These are phyloP conservation scores for Pteronura brasiliensis DNA, from an alignment of 2,113 vertebrate genomes.

Conservation along the genomic window DNA sequence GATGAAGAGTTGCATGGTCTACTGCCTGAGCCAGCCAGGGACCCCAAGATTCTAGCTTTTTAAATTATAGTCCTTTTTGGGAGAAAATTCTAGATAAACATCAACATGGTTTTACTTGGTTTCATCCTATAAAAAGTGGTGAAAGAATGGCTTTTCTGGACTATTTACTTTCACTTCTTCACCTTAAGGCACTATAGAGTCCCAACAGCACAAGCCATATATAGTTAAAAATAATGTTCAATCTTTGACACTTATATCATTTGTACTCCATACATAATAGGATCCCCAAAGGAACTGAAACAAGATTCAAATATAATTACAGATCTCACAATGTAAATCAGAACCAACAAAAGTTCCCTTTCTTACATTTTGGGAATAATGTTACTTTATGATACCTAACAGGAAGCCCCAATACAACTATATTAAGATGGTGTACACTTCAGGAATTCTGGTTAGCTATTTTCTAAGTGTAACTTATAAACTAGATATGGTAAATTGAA, in stretches of 20 bases:
- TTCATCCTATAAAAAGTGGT: slow-evolving; percentile 11
- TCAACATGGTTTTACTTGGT: not conserved
- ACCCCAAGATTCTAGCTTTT: not conserved
- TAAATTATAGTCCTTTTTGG: not conserved
- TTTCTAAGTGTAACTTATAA: slow-evolving; percentile 28
- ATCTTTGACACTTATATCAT: not conserved
- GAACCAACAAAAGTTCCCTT: slow-evolving; percentile 5
- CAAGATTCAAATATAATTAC: slow-evolving; percentile 35
- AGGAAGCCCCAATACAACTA: not conserved
- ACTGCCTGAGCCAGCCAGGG: not conserved
- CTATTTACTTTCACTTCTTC: not conserved
- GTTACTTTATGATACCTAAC: not conserved
- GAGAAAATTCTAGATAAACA: slow-evolving; percentile 28
- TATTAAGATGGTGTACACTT: not conserved
- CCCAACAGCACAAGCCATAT: not conserved
- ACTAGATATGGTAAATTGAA: not conserved
- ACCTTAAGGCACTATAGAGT: not conserved
- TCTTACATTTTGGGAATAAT: not conserved
- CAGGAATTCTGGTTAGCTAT: slow-evolving; percentile 17
- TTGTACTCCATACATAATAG: not conserved
- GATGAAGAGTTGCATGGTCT: not conserved
- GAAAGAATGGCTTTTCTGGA: not conserved
- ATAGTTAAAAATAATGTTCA: slow-evolving; percentile 7
- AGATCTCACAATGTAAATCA: not conserved
- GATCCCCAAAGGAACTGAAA: slow-evolving; percentile 13